phyloP scores from a whole-genome alignment of 2,113 vertebrate species.

The Ailurus styani region DNA sequence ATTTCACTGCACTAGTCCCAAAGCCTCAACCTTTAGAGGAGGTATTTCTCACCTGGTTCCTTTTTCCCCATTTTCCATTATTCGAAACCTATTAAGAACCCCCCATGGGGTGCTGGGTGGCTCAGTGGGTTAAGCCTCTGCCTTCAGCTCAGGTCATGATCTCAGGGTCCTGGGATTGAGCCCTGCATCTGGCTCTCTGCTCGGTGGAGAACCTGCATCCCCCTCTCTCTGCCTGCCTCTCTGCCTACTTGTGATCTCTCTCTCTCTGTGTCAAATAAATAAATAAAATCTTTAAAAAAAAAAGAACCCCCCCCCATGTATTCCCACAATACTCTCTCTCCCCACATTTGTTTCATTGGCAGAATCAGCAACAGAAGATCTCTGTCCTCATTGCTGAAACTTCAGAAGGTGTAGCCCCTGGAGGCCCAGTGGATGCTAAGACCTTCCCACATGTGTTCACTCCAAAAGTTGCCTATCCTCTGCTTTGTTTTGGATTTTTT shows the following conservation, averaged over 20 bases:
- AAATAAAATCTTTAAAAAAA: too few relatives aligned
- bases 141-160: too few relatives aligned
- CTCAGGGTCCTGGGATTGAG: too few relatives aligned
- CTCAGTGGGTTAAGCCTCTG: too few relatives aligned
- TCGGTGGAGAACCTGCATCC: too few relatives aligned
- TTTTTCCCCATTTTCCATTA: background rate
- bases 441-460: fast-evolving
- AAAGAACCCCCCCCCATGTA: fast-evolving
- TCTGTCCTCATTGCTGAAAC: background rate
- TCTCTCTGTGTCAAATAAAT: too few relatives aligned
- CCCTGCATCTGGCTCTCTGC: too few relatives aligned
- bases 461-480: background rate
- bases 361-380: background rate
- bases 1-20: background rate
- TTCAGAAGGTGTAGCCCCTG: background rate
- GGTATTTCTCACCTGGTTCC: background rate
- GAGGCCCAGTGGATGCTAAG: background rate
- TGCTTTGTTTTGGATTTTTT: background rate
- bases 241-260: too few relatives aligned
- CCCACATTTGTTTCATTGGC: background rate
- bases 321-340: background rate
- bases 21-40: background rate
- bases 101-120: too few relatives aligned
- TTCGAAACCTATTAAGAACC: background rate
- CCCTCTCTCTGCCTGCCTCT: too few relatives aligned